These are phyloP conservation scores for Thyatira batis DNA, from an alignment of 2,888 invertebrate genomes.

Conservation along the genomic window DNA sequence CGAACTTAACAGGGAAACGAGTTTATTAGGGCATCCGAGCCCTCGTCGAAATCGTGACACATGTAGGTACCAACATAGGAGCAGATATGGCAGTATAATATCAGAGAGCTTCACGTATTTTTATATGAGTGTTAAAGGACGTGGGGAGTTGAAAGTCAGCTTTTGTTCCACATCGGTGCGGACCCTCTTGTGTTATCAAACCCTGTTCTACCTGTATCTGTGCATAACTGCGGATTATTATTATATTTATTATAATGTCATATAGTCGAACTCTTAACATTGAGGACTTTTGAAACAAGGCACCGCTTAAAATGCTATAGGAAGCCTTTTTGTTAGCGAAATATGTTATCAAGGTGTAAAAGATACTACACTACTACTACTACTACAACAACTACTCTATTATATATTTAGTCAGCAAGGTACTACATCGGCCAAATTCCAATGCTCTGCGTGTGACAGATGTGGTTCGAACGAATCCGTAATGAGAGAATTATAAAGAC, in stretches of 20 bases:
- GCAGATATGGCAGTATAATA: background rate
- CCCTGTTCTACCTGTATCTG: conserved; percentile 15
- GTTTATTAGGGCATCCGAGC: background rate
- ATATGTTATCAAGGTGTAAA: too few species aligned
- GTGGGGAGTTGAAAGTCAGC: conserved; percentile 40
- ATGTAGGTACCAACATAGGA: background rate
- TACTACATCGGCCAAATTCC: too few species aligned
- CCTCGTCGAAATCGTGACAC: background rate
- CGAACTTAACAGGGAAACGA: background rate
- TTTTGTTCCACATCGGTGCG: conserved; percentile 72
- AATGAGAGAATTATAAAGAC: too few species aligned
- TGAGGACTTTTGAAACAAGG: too few species aligned
- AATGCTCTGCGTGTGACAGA: too few species aligned
- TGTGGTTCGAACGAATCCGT: too few species aligned
- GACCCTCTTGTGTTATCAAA: conserved; percentile 52
- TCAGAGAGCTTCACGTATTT: background rate
- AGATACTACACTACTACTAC: too few species aligned
- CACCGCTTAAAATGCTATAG: too few species aligned
- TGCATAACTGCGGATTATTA: background rate
- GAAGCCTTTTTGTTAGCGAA: too few species aligned
- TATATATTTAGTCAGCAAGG: too few species aligned
- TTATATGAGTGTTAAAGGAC: conserved; percentile 8
- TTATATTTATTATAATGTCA: background rate
- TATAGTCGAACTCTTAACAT: too few species aligned
- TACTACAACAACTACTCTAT: too few species aligned